Base-by-base conservation (phyloP, 2,113 vertebrate genomes). In the Rhinopomastus cyanomelas region DNA sequence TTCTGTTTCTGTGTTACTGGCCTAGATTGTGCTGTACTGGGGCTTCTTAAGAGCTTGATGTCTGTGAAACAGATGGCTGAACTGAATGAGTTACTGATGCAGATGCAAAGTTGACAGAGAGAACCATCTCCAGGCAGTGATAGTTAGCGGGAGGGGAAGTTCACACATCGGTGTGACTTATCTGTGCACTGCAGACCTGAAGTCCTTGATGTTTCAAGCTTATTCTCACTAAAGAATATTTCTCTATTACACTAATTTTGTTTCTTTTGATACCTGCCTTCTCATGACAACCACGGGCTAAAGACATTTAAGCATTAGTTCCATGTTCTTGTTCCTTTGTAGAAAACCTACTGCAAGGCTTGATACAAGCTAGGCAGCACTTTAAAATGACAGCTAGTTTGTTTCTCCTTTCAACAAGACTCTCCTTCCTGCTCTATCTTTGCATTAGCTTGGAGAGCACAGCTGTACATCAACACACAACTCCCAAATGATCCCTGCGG, bases 1-100 rank as follows among this genome's bases (percentile, higher is more conserved):
- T 82, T 67, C 88, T 82, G 29, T 91, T 91, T 84, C 87, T 94
- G 65, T 77, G 68, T 90, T 93, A 75, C 89, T 87, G 92, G 88
- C 90, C 86, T 94, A 90, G 88, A 81, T 26, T 93, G 90, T 81
- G 88, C 84, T 36, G 9, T 93, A 88, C 77, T 93, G 83, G 73
- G 83, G 69, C 84, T 94, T 92, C 90, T 90, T 84, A 91, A 86
- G 83, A 93, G 95, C 88, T 86, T 90, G 88, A 92, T 93, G 92
- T 84, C 81, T 93, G 92, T 87, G 88, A 86, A 95, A 92, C 86
- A 96, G 93, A 96, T 96, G 95, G 93, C 93, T 94, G 90, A 95
- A 89, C 92, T 92, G 95, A 94, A 87, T 56, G 81, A 95, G 95
- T 93, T 96, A 94, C 92, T 92, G 90, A 95, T 91, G 92, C 94